phyloP scores from a whole-genome alignment of 1,140 invertebrate genomes.

The Drosophila leontia region DNA sequence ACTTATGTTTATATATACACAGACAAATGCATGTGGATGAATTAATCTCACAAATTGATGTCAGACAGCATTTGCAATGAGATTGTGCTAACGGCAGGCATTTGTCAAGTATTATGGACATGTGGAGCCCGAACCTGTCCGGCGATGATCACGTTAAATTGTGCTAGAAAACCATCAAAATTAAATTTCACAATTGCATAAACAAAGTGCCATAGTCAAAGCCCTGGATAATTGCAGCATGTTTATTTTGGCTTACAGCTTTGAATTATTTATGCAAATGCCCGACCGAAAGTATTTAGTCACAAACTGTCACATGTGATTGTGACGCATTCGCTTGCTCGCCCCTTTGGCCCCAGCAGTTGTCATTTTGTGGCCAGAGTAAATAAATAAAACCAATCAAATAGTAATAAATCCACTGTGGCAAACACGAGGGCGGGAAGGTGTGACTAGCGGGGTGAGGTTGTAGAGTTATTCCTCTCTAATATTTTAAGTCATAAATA shows the following conservation, averaged over 20 bases:
- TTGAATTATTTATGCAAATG: conserved; percentile 68
- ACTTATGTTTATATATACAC: conserved; percentile 33
- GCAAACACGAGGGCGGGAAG: conserved; percentile 16
- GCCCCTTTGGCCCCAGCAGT: conserved; percentile 30
- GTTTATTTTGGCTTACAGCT: conserved; percentile 63
- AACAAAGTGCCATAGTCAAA: conserved; percentile 33
- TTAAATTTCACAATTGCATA: conserved; percentile 57
- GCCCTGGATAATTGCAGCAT: conserved; percentile 54
- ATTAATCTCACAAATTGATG: conserved; percentile 58
- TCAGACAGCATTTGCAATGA: conserved; percentile 57
- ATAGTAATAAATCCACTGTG: conserved; percentile 54
- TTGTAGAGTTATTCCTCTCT: conserved; percentile 5
- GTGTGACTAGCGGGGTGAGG: conserved; percentile 13
- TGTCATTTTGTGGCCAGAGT: conserved; percentile 62
- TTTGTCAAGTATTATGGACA: conserved; percentile 52
- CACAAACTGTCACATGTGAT: conserved; percentile 60
- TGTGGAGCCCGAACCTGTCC: conserved; percentile 18
- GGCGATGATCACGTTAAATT: conserved; percentile 44
- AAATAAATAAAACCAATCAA: conserved; percentile 71
- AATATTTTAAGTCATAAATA: conserved; percentile 17
- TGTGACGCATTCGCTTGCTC: conserved; percentile 35
- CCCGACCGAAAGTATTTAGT: conserved; percentile 63
- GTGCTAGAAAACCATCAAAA: conserved; percentile 58
- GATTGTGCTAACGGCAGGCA: conserved; percentile 46
- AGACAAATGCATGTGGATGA: conserved; percentile 35